phyloP scores from a whole-genome alignment of 2,113 vertebrate genomes.

The Ursus arctos region DNA sequence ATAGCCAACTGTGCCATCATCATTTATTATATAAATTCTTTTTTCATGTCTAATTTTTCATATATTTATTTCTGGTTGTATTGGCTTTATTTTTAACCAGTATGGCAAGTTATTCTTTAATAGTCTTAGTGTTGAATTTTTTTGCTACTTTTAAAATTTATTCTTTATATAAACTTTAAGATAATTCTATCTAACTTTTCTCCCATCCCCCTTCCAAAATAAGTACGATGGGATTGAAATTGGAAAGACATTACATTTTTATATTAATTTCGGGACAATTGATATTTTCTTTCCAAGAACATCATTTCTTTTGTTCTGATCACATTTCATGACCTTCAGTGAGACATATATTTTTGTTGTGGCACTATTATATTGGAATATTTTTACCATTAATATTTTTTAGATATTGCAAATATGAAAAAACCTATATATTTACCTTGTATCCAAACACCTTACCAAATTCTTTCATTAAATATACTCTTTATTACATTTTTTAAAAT shows the following conservation, averaged over 20 bases:
- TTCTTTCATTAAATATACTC: background rate
- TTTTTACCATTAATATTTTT: background rate
- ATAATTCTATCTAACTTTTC: background rate
- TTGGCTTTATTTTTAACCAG: background rate
- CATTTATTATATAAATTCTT: background rate
- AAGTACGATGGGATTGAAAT: background rate
- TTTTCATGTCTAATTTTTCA: background rate
- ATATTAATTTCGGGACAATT: background rate
- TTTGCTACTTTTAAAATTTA: background rate
- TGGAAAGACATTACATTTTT: background rate
- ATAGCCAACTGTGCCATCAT: background rate
- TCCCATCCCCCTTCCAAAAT: background rate
- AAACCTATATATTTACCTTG: background rate
- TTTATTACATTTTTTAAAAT: background rate
- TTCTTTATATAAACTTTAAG: background rate
- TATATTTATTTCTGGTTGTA: background rate
- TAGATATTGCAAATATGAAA: background rate
- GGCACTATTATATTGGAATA: background rate
- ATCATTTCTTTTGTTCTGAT: background rate
- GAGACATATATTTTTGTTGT: slow-evolving; percentile 10
- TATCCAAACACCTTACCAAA: background rate
- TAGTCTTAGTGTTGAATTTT: background rate
- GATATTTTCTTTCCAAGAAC: background rate
- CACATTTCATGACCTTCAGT: background rate
- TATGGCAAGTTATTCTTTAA: background rate